Percentiles rank a stretch among this genome's conserved stretches.
Evolutionary conservation across 2,888 invertebrate species (phyloP).

Genomic region (Cotesia congregata): DNA sequence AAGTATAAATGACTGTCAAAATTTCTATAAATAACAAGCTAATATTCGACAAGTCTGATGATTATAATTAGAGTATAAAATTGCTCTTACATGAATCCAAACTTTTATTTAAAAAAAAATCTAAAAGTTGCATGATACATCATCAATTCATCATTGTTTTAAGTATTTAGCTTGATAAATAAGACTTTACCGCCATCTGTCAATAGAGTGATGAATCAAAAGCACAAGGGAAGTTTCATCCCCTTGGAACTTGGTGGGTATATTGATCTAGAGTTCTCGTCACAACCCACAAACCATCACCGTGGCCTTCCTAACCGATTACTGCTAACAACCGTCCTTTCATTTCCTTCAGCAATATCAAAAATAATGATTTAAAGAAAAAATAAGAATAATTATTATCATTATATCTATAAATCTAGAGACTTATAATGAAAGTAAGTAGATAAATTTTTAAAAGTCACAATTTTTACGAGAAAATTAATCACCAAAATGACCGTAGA

Average conservation of each 20-base stretch:
- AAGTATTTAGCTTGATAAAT: background rate
- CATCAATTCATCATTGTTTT: too few species aligned
- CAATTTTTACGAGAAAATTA: too few species aligned
- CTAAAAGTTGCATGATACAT: too few species aligned
- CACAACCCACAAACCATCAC: slow-evolving; percentile 24
- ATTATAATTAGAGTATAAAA: too few species aligned
- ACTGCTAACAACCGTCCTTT: slow-evolving; percentile 49
- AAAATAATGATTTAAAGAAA: background rate
- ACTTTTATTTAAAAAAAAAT: too few species aligned
- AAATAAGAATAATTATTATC: background rate
- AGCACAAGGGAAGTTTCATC: slow-evolving; percentile 31
- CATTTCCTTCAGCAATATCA: background rate
- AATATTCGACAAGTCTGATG: too few species aligned
- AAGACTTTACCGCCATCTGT: slow-evolving; percentile 45
- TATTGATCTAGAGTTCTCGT: slow-evolving; percentile 45
- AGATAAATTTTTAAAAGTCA: too few species aligned
- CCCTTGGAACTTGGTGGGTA: slow-evolving; percentile 32
- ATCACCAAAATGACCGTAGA: too few species aligned
- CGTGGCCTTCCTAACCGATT: slow-evolving; percentile 66
- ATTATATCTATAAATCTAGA: background rate
- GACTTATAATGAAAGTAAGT: too few species aligned
- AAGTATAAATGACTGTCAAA: too few species aligned
- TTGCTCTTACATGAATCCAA: too few species aligned
- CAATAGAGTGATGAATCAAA: slow-evolving; percentile 14
- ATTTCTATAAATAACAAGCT: too few species aligned